Conservation (phyloP, 2,888 invertebrate genomes). For the Dynastes hyllus region DNA sequence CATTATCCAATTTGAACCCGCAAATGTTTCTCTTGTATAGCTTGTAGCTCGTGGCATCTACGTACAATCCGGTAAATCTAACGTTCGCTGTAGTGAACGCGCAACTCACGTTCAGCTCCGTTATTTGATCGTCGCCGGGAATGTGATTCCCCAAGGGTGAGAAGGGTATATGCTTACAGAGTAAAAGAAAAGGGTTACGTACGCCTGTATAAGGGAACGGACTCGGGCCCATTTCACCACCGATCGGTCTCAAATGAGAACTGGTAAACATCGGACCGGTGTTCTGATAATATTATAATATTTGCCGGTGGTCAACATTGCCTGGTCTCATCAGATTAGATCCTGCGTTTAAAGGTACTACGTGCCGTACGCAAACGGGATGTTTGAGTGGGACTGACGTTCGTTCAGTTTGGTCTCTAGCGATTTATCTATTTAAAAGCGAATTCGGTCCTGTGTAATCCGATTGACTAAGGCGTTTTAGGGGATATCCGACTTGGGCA, state of each 20-base stretch:
- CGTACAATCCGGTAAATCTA: too few species aligned
- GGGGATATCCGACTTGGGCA: too few species aligned
- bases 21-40: conserved; percentile 25
- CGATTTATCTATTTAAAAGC: conserved; percentile 19
- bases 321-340: conserved; percentile 2
- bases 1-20: conserved; percentile 33
- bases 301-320: conserved; percentile 20
- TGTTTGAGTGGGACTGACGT: background rate
- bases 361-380: background rate
- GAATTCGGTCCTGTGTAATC: conserved; percentile 12
- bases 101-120: conserved; percentile 59
- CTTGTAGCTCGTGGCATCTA: too few species aligned
- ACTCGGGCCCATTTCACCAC: conserved; percentile 53
- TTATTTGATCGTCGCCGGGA: conserved; percentile 60
- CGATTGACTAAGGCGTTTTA: background rate
- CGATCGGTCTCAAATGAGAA: conserved; percentile 65
- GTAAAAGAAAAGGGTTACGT: conserved; percentile 36
- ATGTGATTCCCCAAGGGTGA: conserved; percentile 59
- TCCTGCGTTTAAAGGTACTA: background rate
- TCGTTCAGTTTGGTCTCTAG: background rate
- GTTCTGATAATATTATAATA: conserved; percentile 64
- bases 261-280: conserved; percentile 65
- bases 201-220: conserved; percentile 49
- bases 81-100: conserved; percentile 11
- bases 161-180: conserved; percentile 24